Evolutionary conservation across 2,113 vertebrate genomes (phyloP).

Genomic region (Antechinus stuartii): DNA sequence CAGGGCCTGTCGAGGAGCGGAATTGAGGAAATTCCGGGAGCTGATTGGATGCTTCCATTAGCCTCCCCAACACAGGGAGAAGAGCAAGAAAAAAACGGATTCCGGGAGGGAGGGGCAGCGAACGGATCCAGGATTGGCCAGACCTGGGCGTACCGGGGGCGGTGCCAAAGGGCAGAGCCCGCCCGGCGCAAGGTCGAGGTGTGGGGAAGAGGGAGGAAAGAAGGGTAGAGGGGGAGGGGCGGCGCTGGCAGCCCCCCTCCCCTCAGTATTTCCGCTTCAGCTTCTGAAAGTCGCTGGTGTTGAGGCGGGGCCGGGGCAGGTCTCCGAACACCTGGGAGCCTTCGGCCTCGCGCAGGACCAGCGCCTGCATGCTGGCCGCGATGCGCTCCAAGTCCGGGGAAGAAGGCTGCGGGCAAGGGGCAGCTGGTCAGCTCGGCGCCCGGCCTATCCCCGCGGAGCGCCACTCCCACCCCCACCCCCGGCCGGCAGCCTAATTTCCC

Average conservation of each 20-base stretch:
- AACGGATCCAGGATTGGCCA: neutral
- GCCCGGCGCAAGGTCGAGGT: neutral
- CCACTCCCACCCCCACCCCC: fast-evolving
- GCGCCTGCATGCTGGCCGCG: slow-evolving; percentile 93
- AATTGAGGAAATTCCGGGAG: neutral
- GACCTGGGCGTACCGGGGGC: neutral
- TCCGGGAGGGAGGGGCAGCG: neutral
- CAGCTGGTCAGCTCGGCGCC: neutral
- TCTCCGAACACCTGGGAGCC: slow-evolving; percentile 94
- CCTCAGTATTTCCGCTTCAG: slow-evolving; percentile 84
- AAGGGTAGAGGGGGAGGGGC: slow-evolving; percentile 31
- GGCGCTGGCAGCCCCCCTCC: neutral
- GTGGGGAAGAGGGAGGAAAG: slow-evolving; percentile 21
- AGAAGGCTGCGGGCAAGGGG: slow-evolving; percentile 82
- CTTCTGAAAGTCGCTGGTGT: slow-evolving; percentile 92
- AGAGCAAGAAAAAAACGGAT: neutral
- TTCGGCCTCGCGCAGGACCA: slow-evolving; percentile 90
- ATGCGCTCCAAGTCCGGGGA: slow-evolving; percentile 94
- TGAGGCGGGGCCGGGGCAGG: slow-evolving; percentile 92
- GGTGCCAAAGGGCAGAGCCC: neutral
- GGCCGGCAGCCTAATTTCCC: no score
- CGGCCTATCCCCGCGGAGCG: no score
- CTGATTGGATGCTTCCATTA: neutral
- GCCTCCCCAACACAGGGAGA: neutral
- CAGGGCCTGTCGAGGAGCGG: slow-evolving; percentile 16